Evolutionary conservation across 2,797 vertebrate genomes (phyloP).

Genomic region (Ctenosaura bakeri): DNA sequence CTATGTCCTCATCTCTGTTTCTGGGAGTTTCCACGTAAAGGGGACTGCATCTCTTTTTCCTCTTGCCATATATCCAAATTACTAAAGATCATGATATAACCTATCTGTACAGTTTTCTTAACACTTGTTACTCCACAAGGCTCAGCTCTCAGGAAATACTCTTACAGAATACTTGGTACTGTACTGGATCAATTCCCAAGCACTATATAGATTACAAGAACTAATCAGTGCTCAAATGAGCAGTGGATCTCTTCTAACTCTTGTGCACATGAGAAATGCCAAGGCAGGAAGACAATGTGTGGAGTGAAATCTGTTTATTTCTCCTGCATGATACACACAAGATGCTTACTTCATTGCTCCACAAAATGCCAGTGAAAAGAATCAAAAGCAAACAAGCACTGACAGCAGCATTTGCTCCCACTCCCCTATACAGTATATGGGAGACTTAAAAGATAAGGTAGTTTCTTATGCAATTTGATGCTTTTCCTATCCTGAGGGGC

Average conservation of each 20-base stretch:
- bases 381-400: not conserved
- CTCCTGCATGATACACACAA: not conserved
- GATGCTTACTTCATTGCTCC: slow-evolving; percentile 28
- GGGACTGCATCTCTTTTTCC: slow-evolving; percentile 48
- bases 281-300: slow-evolving; percentile 28
- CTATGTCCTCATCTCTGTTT: slow-evolving; percentile 55
- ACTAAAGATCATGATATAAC: not conserved
- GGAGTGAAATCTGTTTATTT: slow-evolving; percentile 43
- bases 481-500: not conserved
- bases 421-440: not conserved
- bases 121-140: slow-evolving; percentile 62
- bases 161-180: slow-evolving; percentile 59
- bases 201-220: slow-evolving; percentile 67
- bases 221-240: slow-evolving; percentile 56
- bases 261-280: slow-evolving; percentile 63
- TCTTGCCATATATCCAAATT: slow-evolving; percentile 20
- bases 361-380: slow-evolving; percentile 39
- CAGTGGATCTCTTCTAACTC: slow-evolving; percentile 60
- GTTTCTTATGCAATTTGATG: not conserved
- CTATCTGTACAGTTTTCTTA: slow-evolving; percentile 57
- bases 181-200: slow-evolving; percentile 61
- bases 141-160: slow-evolving; percentile 59
- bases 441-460: not conserved
- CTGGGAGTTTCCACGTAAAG: slow-evolving; percentile 23
- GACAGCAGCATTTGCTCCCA: not conserved